A percentile compares a stretch with the other conserved stretches of the same genome.
phyloP scores from a whole-genome alignment of 2,113 vertebrate genomes.

The Heliornis fulica region DNA sequence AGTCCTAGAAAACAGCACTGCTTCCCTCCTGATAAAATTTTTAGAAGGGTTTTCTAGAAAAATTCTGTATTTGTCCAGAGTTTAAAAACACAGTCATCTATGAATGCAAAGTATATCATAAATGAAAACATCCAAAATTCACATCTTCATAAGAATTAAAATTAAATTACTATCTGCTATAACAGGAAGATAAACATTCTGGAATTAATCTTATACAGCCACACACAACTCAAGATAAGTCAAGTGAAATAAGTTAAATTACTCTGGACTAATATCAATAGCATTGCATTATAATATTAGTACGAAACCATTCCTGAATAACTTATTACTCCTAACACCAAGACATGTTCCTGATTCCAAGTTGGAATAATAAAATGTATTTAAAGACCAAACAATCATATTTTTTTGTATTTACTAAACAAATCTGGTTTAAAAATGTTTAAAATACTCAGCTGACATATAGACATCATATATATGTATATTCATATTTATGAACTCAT shows the following conservation, averaged over 20 bases:
- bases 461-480: not conserved
- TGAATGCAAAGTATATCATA: not conserved
- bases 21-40: not conserved
- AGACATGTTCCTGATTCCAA: not conserved
- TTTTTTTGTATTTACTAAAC: not conserved
- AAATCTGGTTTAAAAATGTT: not conserved
- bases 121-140: not conserved
- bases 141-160: not conserved
- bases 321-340: not conserved
- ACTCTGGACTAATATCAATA: not conserved
- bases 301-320: not conserved
- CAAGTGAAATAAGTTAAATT: not conserved
- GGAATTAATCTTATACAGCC: not conserved
- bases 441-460: not conserved
- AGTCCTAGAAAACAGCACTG: not conserved
- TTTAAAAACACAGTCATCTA: accelerated
- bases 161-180: not conserved
- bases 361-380: not conserved
- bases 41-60: not conserved
- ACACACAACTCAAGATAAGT: not conserved
- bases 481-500: not conserved
- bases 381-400: not conserved
- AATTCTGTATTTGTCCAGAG: not conserved
- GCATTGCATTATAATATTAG: not conserved
- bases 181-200: not conserved